Conservation (phyloP, 1,140 invertebrate species). For the Calosoma granatense region DNA sequence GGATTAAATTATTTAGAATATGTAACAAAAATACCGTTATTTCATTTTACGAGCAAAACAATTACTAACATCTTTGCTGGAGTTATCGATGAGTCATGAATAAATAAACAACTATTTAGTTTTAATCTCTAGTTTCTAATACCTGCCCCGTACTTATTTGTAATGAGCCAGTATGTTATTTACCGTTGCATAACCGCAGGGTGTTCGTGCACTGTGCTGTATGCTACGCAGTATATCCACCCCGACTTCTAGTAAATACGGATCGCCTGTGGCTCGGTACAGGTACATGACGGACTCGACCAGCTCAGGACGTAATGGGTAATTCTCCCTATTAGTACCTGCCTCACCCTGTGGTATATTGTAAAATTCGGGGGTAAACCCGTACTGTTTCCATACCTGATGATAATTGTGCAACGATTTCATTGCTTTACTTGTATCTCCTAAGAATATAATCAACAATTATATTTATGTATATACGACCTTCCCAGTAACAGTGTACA, state of each 20-base stretch:
- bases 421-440: slow-evolving; percentile 83
- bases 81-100: too few relatives aligned
- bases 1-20: too few relatives aligned
- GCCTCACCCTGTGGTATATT: slow-evolving; percentile 84
- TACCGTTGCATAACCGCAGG: slow-evolving; percentile 97
- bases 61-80: too few relatives aligned
- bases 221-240: slow-evolving; percentile 83
- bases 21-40: too few relatives aligned
- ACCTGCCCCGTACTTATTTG: too few relatives aligned
- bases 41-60: too few relatives aligned
- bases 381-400: slow-evolving; percentile 92
- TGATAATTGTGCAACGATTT: slow-evolving; percentile 93
- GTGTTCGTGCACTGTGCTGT: slow-evolving; percentile 80
- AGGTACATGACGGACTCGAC: slow-evolving; percentile 96
- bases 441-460: slow-evolving; percentile 38
- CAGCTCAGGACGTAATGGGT: slow-evolving; percentile 91
- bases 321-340: slow-evolving; percentile 77
- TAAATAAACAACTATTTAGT: too few relatives aligned
- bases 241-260: slow-evolving; percentile 80
- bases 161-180: too few relatives aligned
- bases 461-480: slow-evolving; percentile 6
- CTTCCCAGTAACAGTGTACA: not conserved
- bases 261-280: slow-evolving; percentile 87
- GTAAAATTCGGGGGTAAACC: slow-evolving; percentile 96
- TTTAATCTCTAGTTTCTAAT: too few relatives aligned